Conservation (phyloP, 1,140 invertebrate species). For the Papilio glaucus region DNA sequence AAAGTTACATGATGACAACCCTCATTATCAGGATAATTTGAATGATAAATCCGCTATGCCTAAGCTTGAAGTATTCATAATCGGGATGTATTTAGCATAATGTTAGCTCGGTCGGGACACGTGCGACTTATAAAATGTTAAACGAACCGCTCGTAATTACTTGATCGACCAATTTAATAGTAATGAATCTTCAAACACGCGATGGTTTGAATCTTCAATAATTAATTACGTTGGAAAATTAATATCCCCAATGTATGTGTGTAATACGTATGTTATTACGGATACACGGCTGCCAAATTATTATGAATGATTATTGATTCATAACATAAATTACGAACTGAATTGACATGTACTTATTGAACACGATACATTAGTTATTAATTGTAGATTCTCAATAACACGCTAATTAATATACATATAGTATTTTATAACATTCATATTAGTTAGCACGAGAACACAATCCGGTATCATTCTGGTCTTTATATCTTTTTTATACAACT, state of each 20-base stretch:
- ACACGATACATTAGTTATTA: not conserved
- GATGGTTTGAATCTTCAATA: constrained; percentile 19
- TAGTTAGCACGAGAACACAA: too few species aligned
- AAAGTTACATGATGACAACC: not conserved
- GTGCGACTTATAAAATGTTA: constrained; percentile 11
- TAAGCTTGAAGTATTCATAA: not conserved
- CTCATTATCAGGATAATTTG: not conserved
- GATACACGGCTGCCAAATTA: not conserved
- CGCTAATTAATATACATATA: too few species aligned
- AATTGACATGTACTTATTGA: not conserved
- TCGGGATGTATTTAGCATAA: not conserved
- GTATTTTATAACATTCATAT: too few species aligned
- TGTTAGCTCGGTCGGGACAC: not conserved
- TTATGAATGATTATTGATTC: not conserved
- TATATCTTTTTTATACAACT: too few species aligned
- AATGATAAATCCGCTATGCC: not conserved
- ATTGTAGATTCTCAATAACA: too few species aligned
- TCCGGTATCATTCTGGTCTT: too few species aligned
- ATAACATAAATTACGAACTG: not conserved
- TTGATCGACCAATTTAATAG: constrained; percentile 22
- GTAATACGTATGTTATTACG: constrained; percentile 20
- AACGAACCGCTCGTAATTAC: constrained; percentile 11
- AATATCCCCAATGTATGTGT: constrained; percentile 17
- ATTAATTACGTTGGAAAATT: constrained; percentile 17
- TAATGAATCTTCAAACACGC: constrained; percentile 25